Percentiles rank a stretch among this genome's conserved stretches.
These are phyloP conservation scores for Idaea dimidiata DNA, from an alignment of 2,888 invertebrate genomes.

Conservation along the genomic window DNA sequence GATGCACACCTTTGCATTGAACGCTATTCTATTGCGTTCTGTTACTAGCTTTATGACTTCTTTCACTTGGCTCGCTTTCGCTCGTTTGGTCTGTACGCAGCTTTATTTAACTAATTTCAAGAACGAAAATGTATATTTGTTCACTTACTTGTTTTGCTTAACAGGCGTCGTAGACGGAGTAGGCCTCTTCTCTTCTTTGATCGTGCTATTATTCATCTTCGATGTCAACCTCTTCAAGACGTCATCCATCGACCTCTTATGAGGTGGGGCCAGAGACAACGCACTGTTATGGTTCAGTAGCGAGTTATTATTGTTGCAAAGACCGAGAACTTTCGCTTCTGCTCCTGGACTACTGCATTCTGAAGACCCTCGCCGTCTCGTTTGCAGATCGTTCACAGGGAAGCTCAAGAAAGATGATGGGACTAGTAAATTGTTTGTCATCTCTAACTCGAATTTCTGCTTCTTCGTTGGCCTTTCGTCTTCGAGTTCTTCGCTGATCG, in stretches of 20 bases:
- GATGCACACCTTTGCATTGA: no score
- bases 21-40: no score
- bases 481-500: slow-evolving; percentile 82
- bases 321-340: slow-evolving; percentile 83
- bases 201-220: slow-evolving; percentile 90
- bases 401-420: slow-evolving; percentile 77
- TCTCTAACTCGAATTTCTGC: slow-evolving; percentile 82
- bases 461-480: slow-evolving; percentile 83
- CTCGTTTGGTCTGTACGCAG: no score
- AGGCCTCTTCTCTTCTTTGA: slow-evolving; percentile 86
- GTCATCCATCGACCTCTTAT: slow-evolving; percentile 94
- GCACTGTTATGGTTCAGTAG: slow-evolving; percentile 83
- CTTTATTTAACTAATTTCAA: no score
- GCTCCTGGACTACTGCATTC: slow-evolving; percentile 88
- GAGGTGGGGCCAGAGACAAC: slow-evolving; percentile 72
- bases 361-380: slow-evolving; percentile 80
- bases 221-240: slow-evolving; percentile 92
- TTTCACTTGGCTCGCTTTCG: no score
- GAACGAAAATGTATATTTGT: not conserved
- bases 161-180: slow-evolving; percentile 86
- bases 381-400: slow-evolving; percentile 77
- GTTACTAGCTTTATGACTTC: no score
- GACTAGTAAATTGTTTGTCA: slow-evolving; percentile 82
- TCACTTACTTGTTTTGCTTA: slow-evolving; percentile 76
- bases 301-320: slow-evolving; percentile 84